phyloP scores from a whole-genome alignment of 2,797 vertebrate species.

The Toxotes lorentzi region DNA sequence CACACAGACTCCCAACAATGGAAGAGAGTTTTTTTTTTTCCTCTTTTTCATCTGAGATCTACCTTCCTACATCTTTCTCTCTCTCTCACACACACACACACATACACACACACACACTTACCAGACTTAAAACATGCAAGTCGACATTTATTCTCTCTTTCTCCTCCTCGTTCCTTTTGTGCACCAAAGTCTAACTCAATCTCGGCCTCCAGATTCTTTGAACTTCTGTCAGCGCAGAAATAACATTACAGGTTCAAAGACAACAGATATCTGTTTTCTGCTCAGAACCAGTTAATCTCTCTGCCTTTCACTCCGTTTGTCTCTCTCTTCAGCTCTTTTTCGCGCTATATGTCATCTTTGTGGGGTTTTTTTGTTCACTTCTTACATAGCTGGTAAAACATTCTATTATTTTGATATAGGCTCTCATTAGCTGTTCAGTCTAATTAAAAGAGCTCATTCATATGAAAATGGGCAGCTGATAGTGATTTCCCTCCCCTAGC shows the following conservation, averaged over 20 bases:
- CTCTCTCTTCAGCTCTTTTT: constrained; percentile 58
- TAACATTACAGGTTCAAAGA: constrained; percentile 85
- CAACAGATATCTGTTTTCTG: constrained; percentile 77
- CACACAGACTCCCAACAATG: constrained; percentile 59
- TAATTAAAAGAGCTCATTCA: constrained; percentile 89
- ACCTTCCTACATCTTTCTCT: constrained; percentile 54
- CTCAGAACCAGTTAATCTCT: constrained; percentile 74
- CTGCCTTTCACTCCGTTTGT: constrained; percentile 57
- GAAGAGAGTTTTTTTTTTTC: constrained; percentile 49
- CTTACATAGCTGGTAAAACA: constrained; percentile 76
- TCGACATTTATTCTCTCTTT: constrained; percentile 73
- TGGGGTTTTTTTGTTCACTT: constrained; percentile 70
- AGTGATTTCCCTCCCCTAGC: constrained; percentile 85
- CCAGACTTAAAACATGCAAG: constrained; percentile 61
- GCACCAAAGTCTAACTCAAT: constrained; percentile 77
- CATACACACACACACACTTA: constrained; percentile 9
- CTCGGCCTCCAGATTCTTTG: constrained; percentile 76
- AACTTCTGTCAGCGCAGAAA: constrained; percentile 81
- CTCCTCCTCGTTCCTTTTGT: constrained; percentile 72
- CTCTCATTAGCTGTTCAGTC: constrained; percentile 86
- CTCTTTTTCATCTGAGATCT: constrained; percentile 77
- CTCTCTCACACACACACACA: constrained; percentile 7
- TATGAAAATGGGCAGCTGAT: constrained; percentile 87
- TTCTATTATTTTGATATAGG: constrained; percentile 87
- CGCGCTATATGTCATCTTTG: constrained; percentile 71